Base-by-base conservation (phyloP, 37 sponge, comb jelly and placozoan genomes). In the Halisarca cf. caerulea region DNA sequence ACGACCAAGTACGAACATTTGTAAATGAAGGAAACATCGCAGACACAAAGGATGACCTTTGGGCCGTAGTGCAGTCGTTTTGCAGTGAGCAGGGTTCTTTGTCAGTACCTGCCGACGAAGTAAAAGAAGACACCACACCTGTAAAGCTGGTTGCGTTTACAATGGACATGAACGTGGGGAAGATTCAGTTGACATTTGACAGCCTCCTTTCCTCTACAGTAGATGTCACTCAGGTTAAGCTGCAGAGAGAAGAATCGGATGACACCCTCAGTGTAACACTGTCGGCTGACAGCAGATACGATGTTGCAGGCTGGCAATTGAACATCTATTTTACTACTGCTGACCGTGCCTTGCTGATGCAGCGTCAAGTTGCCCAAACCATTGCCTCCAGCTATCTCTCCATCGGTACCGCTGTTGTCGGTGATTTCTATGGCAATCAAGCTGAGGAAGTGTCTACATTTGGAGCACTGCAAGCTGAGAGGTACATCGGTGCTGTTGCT, bases 101-200 rank as follows among this genome's bases (percentile, higher is more conserved):
- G 69, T 34, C 30, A 17, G 69, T 68, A 34, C 35, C 35, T 18
- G 35, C 35, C 32, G 34, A 34, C 34, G 35, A 68, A 28, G 35
- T 68, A 3, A 34, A 68, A 17, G 33, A 17, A 1, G 35, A 28
- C 11, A 68, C 35, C 30, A 34, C 32, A 1, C 15, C 33, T 18
- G 30, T 30, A 1, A 28, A n/a, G 17, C 33, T 68, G 2, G 69
- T 68, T 34, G 15, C 69, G 30, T 68, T 68, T 30, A 68, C 69
- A 30, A 8, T 68, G 33, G 69, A 68, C 69, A 68, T 68, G 69
- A 34, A 68, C 34, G 35, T 3, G 30, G 11, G 7, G 34, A 68
- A 30, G 69, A 6, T 68, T 17, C 69, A 68, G 4, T 34, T 68
- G 69, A 68, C 69, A 4, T 68, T 68, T 68, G 69, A 68, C 69